Base-by-base conservation (phyloP, 2,797 vertebrate genomes). In the Periophthalmus magnuspinnatus region DNA sequence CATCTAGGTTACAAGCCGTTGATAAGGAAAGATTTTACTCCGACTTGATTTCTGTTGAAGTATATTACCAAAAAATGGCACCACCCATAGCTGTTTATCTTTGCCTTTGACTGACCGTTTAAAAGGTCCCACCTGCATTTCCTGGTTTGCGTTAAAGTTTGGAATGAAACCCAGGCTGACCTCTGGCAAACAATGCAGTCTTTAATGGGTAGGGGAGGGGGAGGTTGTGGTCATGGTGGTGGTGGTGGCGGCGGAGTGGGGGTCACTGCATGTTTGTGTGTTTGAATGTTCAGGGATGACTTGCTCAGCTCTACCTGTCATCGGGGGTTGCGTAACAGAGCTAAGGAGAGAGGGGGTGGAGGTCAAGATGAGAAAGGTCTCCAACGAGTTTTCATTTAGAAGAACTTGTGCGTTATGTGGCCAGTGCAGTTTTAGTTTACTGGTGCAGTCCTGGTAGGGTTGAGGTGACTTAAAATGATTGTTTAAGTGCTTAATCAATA, bases 81-180 rank as follows among this genome's bases (percentile, higher is more conserved):
- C 22, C 77, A n/a, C 22, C 41, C 54, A 72, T 38, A 0, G 21
- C 34, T 59, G 75, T 74, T 82, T 72, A 61, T 77, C 47, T 76
- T 59, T 33, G 55, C 64, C 70, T 58, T 32, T 69, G 80, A 69
- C 61, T 1, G 48, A 38, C 2, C 71, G 65, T 67, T 80, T 84
- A 45, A 90, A 69, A 86, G 81, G 88, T 90, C 92, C 78, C 58
- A 72, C 81, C 84, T 89, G 85, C 88, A 91, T 93, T 93, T 94
- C 89, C 88, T 87, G 92, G 77, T 93, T 91, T 94, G 91, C 28
- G 82, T 94, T 93, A 92, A 94, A 50, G 93, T 93, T 84, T 88
- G 90, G 92, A 95, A 93, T 94, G 93, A 95, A 96, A 95, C 94
- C 93, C 84, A 83, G 92, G 90, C 81, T 96, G 95, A 96, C 94